Percentiles rank a stretch among this genome's conserved stretches.
Conservation (phyloP, 2,888 invertebrate genomes). For the Andricus quercusramuli region DNA sequence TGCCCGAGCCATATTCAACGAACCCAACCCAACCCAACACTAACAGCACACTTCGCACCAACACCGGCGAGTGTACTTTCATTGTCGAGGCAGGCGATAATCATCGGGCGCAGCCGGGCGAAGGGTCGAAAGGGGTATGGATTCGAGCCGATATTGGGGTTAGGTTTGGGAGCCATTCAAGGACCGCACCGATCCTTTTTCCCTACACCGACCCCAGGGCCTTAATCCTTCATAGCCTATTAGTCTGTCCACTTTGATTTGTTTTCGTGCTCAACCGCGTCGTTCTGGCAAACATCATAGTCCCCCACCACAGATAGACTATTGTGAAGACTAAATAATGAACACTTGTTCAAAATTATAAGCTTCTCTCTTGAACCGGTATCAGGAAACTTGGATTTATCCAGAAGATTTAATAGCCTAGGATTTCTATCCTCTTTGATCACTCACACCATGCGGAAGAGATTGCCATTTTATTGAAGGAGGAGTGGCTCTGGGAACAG, state of each 20-base stretch:
- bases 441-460: slow-evolving; percentile 56
- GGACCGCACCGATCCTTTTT: slow-evolving; percentile 16
- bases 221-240: slow-evolving; percentile 42
- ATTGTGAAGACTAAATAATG: slow-evolving; percentile 15
- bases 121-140: slow-evolving; percentile 59
- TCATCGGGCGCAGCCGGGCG: slow-evolving; percentile 66
- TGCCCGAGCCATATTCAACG: slow-evolving; percentile 43
- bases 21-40: slow-evolving; percentile 37
- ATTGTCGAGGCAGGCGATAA: slow-evolving; percentile 73
- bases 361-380: not conserved
- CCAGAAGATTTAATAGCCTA: not conserved
- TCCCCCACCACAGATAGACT: slow-evolving; percentile 10
- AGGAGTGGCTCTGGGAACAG: slow-evolving; percentile 65
- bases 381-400: not conserved
- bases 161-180: slow-evolving; percentile 63
- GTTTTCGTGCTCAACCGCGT: slow-evolving; percentile 37
- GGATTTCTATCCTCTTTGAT: not conserved
- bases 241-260: slow-evolving; percentile 40
- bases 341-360: slow-evolving; percentile 24
- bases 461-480: slow-evolving; percentile 68
- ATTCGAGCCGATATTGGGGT: slow-evolving; percentile 60
- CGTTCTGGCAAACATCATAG: slow-evolving; percentile 32
- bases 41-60: slow-evolving; percentile 53
- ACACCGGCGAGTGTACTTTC: slow-evolving; percentile 69
- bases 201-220: slow-evolving; percentile 15